Conservation (phyloP, 2,888 invertebrate species). For the Aphodius granarius region DNA sequence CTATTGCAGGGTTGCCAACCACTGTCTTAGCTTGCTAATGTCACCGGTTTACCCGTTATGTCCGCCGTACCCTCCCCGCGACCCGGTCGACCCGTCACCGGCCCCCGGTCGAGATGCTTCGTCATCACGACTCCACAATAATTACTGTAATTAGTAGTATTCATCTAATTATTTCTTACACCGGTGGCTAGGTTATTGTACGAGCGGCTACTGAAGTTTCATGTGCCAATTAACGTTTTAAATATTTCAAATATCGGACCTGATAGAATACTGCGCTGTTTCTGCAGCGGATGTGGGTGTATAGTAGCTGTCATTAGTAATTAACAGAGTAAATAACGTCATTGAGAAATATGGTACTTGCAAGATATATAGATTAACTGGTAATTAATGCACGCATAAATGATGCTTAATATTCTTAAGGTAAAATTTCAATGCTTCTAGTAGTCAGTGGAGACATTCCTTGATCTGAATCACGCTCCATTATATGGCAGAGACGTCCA, state of each 20-base stretch:
- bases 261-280: background rate
- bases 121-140: slow-evolving; percentile 11
- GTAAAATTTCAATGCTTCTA: background rate
- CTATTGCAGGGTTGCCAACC: slow-evolving; percentile 53
- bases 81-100: slow-evolving; percentile 8
- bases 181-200: background rate
- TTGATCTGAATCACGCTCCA: background rate
- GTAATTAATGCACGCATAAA: too few relatives aligned
- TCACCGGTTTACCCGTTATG: slow-evolving; percentile 41
- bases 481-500: background rate
- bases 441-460: slow-evolving; percentile 1
- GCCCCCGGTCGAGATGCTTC: slow-evolving; percentile 2
- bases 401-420: too few relatives aligned
- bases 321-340: background rate
- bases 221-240: background rate
- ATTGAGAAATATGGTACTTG: too few relatives aligned
- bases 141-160: slow-evolving; percentile 9
- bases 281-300: background rate
- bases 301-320: background rate
- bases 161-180: background rate
- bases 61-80: slow-evolving; percentile 27
- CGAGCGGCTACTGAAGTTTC: background rate
- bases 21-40: slow-evolving; percentile 55
- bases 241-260: background rate
- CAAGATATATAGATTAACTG: too few relatives aligned